Base-by-base conservation (phyloP, 2,113 vertebrate species). In the Scytalopus superciliaris region DNA sequence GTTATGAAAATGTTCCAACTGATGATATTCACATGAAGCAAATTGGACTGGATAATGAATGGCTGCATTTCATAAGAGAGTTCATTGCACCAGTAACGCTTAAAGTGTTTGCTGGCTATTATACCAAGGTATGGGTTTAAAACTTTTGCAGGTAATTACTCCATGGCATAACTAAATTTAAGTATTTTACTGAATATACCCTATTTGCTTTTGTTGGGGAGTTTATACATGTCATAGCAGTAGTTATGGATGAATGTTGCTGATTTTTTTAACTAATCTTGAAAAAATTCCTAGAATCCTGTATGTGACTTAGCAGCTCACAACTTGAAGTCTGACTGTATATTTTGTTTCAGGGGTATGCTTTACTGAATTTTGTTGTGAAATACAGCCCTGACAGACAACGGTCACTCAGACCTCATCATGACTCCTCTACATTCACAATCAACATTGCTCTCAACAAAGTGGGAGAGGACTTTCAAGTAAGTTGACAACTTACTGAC, bases 21-120 rank as follows among this genome's bases (percentile, higher is more conserved):
- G 99, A 99, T 90, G 99, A 99, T 95, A 99, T 99, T 96, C 99
- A 99, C 49, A 99, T 99, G 99, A 99, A 98, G 76, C 99, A 99
- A 94, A 98, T 99, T 5, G 98, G 97, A 14, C 98, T 98, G 66
- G 99, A 99, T 88, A 98, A 98, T 19, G 99, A 99, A 57, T 99
- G 99, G 99, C 98, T 99, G 18, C 99, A 99, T 97, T 99, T 99
- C 94, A 99, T 99, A 94, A 98, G 99, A 40, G 99, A 99, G 97
- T 99, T 98, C 93, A 99, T 99, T 95, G 99, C 99, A 8, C 99
- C 99, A 0, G 98, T 99, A 56, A 99, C 99, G 0, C 96, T 99
- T 14, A 99, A 99, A 96, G 99, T 99, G 64, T 99, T 99, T 97
- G 99, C 99, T 75, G 99, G 99, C 64, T 99, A 99, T 94, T 99